phyloP scores from a whole-genome alignment of 1,140 invertebrate genomes.

The Chironomus striatipennis region DNA sequence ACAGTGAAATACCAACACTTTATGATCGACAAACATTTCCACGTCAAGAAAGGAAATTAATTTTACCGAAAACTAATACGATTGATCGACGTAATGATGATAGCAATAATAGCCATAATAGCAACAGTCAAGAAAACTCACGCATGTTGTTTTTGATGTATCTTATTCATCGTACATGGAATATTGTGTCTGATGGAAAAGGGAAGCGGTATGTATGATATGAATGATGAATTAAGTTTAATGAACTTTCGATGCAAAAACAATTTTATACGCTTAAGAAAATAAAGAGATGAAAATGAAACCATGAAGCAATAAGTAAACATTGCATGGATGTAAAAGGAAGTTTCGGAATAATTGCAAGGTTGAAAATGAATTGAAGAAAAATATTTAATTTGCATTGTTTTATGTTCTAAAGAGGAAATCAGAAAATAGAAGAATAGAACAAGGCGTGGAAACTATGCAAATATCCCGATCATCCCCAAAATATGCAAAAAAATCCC shows the following conservation, averaged over 20 bases:
- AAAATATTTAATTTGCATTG: no score
- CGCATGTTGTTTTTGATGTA: slow-evolving; percentile 55
- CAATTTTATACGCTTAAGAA: not conserved
- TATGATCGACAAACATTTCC: slow-evolving; percentile 16
- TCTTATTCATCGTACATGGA: slow-evolving; percentile 62
- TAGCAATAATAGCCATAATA: slow-evolving; percentile 17
- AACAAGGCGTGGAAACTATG: no score
- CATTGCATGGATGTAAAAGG: not conserved
- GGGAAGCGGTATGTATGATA: slow-evolving; percentile 1
- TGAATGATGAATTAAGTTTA: not conserved
- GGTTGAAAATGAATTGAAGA: not conserved
- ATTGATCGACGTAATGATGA: not conserved
- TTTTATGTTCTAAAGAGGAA: no score
- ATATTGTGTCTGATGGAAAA: slow-evolving; percentile 46
- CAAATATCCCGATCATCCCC: no score
- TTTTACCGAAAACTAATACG: not conserved
- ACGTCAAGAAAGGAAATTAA: not conserved
- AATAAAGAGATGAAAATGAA: not conserved
- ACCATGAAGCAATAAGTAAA: not conserved
- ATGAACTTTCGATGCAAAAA: not conserved
- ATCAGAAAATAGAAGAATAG: no score
- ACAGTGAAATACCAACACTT: not conserved
- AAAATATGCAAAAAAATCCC: no score
- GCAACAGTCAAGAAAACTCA: slow-evolving; percentile 41
- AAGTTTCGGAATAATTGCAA: slow-evolving; percentile 3